Evolutionary conservation across 35 echinoderm and acorn worm genomes (phyloP), one percentile per base, ranked within the genome.

Genomic region (Apostichopus californicus): DNA sequence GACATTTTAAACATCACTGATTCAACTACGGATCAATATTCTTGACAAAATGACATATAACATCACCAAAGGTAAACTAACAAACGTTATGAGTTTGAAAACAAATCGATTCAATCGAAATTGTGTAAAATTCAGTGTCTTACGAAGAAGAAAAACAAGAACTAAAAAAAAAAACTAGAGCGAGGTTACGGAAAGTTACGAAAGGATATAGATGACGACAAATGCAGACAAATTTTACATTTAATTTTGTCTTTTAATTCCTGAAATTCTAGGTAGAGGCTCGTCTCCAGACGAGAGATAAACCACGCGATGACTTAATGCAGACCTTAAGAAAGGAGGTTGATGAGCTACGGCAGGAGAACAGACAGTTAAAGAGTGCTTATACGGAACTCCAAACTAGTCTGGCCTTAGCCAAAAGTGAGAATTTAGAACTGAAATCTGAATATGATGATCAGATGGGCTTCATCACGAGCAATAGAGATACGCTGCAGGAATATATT

Each of bases 391-490:
- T 95, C 5, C 93, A 96, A 56, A 98, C 97, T 5, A 96, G 89
- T 55, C 93, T 98, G 9, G 91, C 92, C 26, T 79, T 98, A 14
- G 54, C 95, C 0, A 92, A 91, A 58, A 96, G 93, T 46, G 97
- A 98, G 63, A 80, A 96, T 12, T 90, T 92, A 6, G 93, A 95
- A 18, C 63, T 94, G 24, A 96, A 94, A 66, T 94, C 93, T 11
- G 97, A 96, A 63, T 96, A 93, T 54, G 95, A 96, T 5, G 95
- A 98, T n/a, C 96, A 97, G 54, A 90, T 91, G 75, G 96, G 94
- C 0, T 94, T 93, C 70, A 94, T 98, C 11, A 87, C 93, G 57
- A 98, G 95, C n/a, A 93, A 96, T 34, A 82, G 92, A 77, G 88
- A 90, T 57, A 83, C 92, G 22, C 53, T 98, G 5, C 93, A 96